A percentile compares a stretch with the other conserved stretches of the same genome.
Conservation (phyloP, 2,888 invertebrate species). For the Cabera pusaria region DNA sequence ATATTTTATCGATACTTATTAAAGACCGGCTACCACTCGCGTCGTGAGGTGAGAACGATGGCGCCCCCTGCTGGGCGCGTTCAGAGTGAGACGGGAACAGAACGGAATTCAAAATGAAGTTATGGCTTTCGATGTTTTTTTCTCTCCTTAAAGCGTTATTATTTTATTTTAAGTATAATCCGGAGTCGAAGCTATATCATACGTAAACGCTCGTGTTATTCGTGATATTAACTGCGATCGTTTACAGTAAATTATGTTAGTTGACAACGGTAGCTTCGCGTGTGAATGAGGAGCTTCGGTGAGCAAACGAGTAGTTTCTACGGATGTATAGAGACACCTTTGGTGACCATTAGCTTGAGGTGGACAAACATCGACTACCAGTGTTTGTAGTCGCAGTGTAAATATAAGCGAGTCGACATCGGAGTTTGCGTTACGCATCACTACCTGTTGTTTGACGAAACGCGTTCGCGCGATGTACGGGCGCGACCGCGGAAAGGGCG, state of each 20-base stretch:
- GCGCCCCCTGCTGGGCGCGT: slow-evolving; percentile 77
- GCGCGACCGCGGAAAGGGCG: slow-evolving; percentile 73
- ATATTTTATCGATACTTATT: slow-evolving; percentile 83
- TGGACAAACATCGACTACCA: slow-evolving; percentile 75
- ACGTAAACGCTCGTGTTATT: slow-evolving; percentile 39
- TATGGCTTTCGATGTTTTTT: slow-evolving; percentile 72
- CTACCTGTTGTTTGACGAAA: slow-evolving; percentile 73
- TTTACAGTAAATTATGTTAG: slow-evolving; percentile 41
- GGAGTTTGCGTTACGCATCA: slow-evolving; percentile 82
- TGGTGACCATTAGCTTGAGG: slow-evolving; percentile 71
- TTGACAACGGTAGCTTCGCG: slow-evolving; percentile 71
- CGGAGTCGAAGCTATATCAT: slow-evolving; percentile 50
- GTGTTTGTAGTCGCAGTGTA: slow-evolving; percentile 73
- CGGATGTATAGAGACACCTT: slow-evolving; percentile 46
- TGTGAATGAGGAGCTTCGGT: slow-evolving; percentile 49
- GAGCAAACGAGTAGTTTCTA: background rate
- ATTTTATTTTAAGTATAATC: slow-evolving; percentile 69
- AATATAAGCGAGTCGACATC: slow-evolving; percentile 81
- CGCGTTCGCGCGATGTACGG: slow-evolving; percentile 58
- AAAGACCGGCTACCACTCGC: slow-evolving; percentile 82
- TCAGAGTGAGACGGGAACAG: slow-evolving; percentile 74
- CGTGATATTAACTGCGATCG: slow-evolving; percentile 34
- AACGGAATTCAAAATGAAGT: slow-evolving; percentile 80
- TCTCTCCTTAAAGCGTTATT: slow-evolving; percentile 58
- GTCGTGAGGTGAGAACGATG: slow-evolving; percentile 82